Conservation (phyloP, 2,888 invertebrate genomes). For the Pediacus dermestoides region DNA sequence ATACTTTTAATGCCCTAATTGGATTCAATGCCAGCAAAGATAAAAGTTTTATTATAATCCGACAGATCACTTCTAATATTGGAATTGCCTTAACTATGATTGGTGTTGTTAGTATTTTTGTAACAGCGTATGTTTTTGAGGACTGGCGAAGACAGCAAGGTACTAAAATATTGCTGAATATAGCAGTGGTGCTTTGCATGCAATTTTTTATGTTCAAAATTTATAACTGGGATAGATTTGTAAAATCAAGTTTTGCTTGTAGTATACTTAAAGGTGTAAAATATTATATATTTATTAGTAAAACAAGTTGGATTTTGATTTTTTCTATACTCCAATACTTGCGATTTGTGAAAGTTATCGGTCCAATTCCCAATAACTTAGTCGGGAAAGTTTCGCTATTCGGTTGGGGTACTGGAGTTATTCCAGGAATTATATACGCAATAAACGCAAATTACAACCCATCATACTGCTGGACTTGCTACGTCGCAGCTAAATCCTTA, state of each 20-base stretch:
- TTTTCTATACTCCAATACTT: constrained; percentile 66
- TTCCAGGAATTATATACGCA: constrained; percentile 55
- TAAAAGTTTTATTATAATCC: no score
- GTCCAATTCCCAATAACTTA: constrained; percentile 58
- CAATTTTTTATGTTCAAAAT: constrained; percentile 45
- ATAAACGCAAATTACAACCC: constrained; percentile 51
- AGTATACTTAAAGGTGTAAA: constrained; percentile 57
- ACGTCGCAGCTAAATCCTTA: constrained; percentile 54
- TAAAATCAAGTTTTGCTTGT: constrained; percentile 44
- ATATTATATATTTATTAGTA: constrained; percentile 64
- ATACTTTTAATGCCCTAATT: no score
- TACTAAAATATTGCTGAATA: constrained; percentile 59
- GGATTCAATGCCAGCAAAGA: no score
- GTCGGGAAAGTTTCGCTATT: constrained; percentile 60
- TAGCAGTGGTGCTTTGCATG: constrained; percentile 54
- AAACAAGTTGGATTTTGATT: constrained; percentile 71
- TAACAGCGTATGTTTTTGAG: constrained; percentile 56
- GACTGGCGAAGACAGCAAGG: constrained; percentile 62
- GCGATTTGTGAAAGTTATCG: constrained; percentile 62
- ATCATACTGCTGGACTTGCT: constrained; percentile 52
- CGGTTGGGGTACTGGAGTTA: constrained; percentile 60
- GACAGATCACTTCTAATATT: no score
- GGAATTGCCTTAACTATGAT: constrained; percentile 54
- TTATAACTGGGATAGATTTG: constrained; percentile 22
- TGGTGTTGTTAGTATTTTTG: constrained; percentile 53